Evolutionary conservation across 2,888 invertebrate species (phyloP), one percentile per base, ranked within the genome.

Genomic region (Dione juno): DNA sequence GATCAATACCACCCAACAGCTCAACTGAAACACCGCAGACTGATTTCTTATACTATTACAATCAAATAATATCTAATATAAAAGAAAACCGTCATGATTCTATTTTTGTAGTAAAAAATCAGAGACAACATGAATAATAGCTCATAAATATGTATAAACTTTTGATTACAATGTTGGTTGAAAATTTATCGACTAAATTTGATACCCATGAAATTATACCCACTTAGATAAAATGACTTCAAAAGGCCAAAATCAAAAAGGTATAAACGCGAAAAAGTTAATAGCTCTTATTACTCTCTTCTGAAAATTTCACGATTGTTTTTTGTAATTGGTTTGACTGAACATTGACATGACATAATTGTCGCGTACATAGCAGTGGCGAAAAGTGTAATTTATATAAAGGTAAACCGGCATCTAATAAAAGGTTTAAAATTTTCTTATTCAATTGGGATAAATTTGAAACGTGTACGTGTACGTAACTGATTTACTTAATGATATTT

Each of bases 111-210:
- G 28, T 41, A 69, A 66, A 35, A 77, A 73, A 63, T 74, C 58
- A 74, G 73, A 67, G 72, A 74, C 74, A 77, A 73, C 71, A 76
- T 75, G 72, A 74, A 77, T 74, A 75, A 77, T 72, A 74, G 76
- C 77, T 77, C 75, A 79, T 78, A 77, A 77, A 79, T 80, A 78
- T 77, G 77, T 77, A 78, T 78, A 78, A 76, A 79, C 77, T 77
- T 75, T 75, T 81, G 80, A 82, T 84, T 82, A 81, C 76, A 81
- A 80, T 76, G 78, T 79, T 79, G 78, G 74, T 63, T 70, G 77
- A 75, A 80, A 83, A 82, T 82, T 81, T 82, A 83, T 82, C 76
- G 77, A 74, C 77, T 69, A 82, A 83, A 81, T 82, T 74, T 83
- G 80, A 82, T 80, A 80, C 80, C 81, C 82, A 74, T 77, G 74